Evolutionary conservation across 2,113 vertebrate genomes (phyloP), one percentile per base, ranked within the genome.

Genomic region (Silurus meridionalis): DNA sequence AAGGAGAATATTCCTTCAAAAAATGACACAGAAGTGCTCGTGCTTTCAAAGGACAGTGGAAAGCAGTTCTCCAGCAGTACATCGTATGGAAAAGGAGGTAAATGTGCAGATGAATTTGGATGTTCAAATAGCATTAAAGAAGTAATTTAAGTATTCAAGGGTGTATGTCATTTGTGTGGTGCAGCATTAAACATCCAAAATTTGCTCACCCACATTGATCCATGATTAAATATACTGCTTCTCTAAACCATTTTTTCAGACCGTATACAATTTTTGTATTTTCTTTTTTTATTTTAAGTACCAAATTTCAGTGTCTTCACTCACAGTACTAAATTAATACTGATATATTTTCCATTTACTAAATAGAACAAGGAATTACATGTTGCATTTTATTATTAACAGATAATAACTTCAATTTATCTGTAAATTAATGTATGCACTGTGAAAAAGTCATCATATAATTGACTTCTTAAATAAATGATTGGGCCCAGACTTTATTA

Each of bases 21-120:
- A 89, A 97, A 96, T 89, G 98, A 99, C 23, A 93, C 95, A 87
- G 97, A 99, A 57, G 93, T 95, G 85, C 92, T 99, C 58, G 94
- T 98, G 89, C 94, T 98, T 96, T 93, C 95, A 37, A 99, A 99
- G 90, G 98, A 99, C 95, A 97, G 96, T 0, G 98, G 98, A 86
- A 99, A 99, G 91, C 96, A 97, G 85, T 99, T 99, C 71, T 96
- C 91, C 28, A 95, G 93, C 37, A 92, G 95, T 95, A 90, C 93
- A 92, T 63, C 66, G 75, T 14, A 53, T 87, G 8, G 92, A 90
- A 86, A 85, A 90, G 92, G 91, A 91, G 94, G 94, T 95, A 86
- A 91, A 91, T 83, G 58, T 7, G 23, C 0, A 50, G 50, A 55
- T 67, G 4, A n/a, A 1, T 25, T 82, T 67, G 8, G 4, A 53